These are phyloP conservation scores for Microcebus murinus DNA, from an alignment of 2,113 vertebrate genomes.

Conservation along the genomic window DNA sequence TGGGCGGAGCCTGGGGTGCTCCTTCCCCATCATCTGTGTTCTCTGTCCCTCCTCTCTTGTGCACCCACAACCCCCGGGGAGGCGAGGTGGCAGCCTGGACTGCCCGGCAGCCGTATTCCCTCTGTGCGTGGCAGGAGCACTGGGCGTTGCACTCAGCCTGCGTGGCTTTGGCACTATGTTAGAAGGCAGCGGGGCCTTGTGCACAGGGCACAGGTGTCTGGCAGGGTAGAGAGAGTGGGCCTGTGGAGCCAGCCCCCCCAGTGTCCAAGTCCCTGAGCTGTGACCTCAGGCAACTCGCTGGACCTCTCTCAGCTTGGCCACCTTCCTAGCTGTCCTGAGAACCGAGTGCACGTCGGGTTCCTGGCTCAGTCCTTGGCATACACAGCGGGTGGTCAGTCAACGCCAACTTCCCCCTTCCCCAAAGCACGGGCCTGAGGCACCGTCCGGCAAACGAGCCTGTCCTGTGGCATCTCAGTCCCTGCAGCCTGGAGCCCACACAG, in stretches of 20 bases:
- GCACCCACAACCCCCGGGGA: rapidly evolving
- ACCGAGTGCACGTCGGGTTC: rapidly evolving
- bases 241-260: background rate
- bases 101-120: rapidly evolving
- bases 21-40: too few species aligned
- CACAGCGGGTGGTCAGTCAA: rapidly evolving
- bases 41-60: rapidly evolving
- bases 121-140: rapidly evolving
- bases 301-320: background rate
- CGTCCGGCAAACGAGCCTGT: too few species aligned
- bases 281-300: background rate
- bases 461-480: background rate
- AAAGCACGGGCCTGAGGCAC: background rate
- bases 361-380: background rate
- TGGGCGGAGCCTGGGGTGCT: too few species aligned
- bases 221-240: too few species aligned
- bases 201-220: background rate
- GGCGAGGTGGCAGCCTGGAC: too few species aligned
- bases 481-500: rapidly evolving
- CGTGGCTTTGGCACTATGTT: background rate
- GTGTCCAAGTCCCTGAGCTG: background rate
- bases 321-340: rapidly evolving
- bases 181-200: background rate
- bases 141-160: background rate
- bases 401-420: rapidly evolving